Evolutionary conservation across 1,140 invertebrate species (phyloP).

Genomic region (Drosophila baimaii): DNA sequence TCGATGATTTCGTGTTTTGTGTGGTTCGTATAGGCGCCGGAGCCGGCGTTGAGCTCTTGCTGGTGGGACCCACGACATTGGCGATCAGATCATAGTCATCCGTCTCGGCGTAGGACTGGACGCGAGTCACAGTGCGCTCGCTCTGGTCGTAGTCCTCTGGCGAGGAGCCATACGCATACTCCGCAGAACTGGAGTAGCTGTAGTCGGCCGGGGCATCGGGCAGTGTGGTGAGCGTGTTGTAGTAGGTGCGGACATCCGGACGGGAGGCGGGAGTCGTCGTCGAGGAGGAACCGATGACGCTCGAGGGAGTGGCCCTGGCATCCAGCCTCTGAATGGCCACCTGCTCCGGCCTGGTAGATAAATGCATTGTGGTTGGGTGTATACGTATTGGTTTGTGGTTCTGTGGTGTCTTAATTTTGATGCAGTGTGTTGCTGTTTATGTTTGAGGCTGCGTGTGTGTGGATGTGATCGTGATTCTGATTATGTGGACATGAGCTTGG

Average conservation of each 20-base stretch:
- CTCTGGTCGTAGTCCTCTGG: slow-evolving; percentile 53
- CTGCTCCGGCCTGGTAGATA: slow-evolving; percentile 61
- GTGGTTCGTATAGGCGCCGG: slow-evolving; percentile 12
- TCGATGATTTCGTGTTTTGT: slow-evolving; percentile 28
- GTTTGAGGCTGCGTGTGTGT: slow-evolving; percentile 9
- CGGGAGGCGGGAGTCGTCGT: slow-evolving; percentile 47
- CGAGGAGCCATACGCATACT: slow-evolving; percentile 45
- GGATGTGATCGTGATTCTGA: slow-evolving; percentile 25
- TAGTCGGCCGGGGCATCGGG: slow-evolving; percentile 39
- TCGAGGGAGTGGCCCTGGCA: slow-evolving; percentile 20
- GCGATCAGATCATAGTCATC: slow-evolving; percentile 58
- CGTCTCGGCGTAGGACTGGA: slow-evolving; percentile 6
- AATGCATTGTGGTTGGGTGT: slow-evolving; percentile 57
- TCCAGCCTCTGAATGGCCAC: slow-evolving; percentile 65
- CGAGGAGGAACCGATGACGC: slow-evolving; percentile 1
- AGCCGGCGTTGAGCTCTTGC: slow-evolving; percentile 19
- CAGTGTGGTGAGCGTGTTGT: slow-evolving; percentile 57
- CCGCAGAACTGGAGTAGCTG: slow-evolving; percentile 60
- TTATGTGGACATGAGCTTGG: slow-evolving; percentile 8
- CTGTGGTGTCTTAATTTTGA: slow-evolving; percentile 62
- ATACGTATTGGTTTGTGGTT: slow-evolving; percentile 25
- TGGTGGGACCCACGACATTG: slow-evolving; percentile 46
- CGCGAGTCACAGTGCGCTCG: slow-evolving; percentile 30
- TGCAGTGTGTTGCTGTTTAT: slow-evolving; percentile 34
- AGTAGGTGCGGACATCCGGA: slow-evolving; percentile 58